A percentile compares a stretch with the other conserved stretches of the same genome.
phyloP scores from a whole-genome alignment of 2,797 vertebrate genomes.

The Podarcis lilfordi region DNA sequence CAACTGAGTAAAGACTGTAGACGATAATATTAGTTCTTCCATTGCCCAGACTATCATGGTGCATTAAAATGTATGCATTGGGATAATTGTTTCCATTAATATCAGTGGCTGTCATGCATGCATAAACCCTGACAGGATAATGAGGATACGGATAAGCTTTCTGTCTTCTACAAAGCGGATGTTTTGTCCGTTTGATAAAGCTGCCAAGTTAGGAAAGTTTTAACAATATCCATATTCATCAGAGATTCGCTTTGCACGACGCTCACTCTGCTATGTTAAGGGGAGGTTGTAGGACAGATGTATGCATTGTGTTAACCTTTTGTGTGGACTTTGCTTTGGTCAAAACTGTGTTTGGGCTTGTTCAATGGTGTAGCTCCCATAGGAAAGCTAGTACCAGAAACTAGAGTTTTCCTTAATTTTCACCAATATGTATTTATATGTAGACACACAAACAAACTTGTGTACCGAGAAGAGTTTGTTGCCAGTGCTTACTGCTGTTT shows the following conservation, averaged over 20 bases:
- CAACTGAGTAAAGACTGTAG: background rate
- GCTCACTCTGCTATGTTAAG: background rate
- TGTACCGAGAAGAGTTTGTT: too few species aligned
- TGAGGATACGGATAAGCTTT: background rate
- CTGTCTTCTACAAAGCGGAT: background rate
- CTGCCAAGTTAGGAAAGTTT: background rate
- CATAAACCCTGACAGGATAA: background rate
- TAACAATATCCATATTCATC: background rate
- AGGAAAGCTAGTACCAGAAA: background rate
- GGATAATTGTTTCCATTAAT: background rate
- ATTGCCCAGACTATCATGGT: background rate
- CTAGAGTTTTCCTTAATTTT: background rate
- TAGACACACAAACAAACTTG: too few species aligned
- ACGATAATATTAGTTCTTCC: conserved; percentile 1
- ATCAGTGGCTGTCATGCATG: background rate
- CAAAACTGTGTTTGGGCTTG: background rate
- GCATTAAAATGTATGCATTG: background rate
- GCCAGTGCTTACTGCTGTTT: too few species aligned
- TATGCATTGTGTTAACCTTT: background rate
- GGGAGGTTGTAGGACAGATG: background rate
- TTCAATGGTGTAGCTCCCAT: background rate
- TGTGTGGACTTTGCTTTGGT: background rate
- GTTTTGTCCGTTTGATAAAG: conserved; percentile 1
- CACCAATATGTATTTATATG: too few species aligned
- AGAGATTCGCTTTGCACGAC: background rate